Evolutionary conservation across 2,888 invertebrate species (phyloP), one percentile per base, ranked within the genome.

Genomic region (Timema podura): DNA sequence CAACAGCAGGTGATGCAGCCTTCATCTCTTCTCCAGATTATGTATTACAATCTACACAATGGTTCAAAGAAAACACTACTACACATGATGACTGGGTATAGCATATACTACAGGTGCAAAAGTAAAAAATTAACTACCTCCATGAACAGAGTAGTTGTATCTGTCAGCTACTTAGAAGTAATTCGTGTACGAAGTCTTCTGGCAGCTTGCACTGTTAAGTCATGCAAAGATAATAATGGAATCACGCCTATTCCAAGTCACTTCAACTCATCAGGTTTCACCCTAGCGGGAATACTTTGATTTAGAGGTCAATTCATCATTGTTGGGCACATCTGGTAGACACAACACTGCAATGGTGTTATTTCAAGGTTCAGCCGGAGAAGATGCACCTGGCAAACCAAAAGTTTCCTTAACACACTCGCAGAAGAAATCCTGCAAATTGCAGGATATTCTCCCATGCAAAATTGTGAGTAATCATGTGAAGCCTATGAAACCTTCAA

Each of bases 21-120:
- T 54, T 54, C 5, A 54, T 54, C 5, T 54, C n/a, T 54, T 54
- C 3, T 30, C 30, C 30, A 30, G 30, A 30, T 30, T 30, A 30
- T 2, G 30, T 30, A 3, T 30, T 30, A 13, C 49, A 49, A 49
- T 2, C 49, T 49, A 49, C 49, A 49, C 54, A 54, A 54, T 54
- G 54, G 54, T 54, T 54, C 54, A 16, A 54, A 54, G 10, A 13
- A 54, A 54, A 54, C 54, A 8, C 54, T 6, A 8, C 54, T 6
- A 54, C 54, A 54, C 30, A 54, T 54, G 54, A 54, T 54, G 54
- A 54, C 54, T 54, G 54, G 5, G n/a, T 6, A 54, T 54, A 54
- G 6, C 9, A 54, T 54, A 16, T 54, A 54, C 13, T 1, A 54
- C 6, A 54, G 2, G 2, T 54, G 54, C 54, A 54, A 54, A 54